phyloP scores from a whole-genome alignment of 2,113 vertebrate species.

The Microcebus lehilahytsara region DNA sequence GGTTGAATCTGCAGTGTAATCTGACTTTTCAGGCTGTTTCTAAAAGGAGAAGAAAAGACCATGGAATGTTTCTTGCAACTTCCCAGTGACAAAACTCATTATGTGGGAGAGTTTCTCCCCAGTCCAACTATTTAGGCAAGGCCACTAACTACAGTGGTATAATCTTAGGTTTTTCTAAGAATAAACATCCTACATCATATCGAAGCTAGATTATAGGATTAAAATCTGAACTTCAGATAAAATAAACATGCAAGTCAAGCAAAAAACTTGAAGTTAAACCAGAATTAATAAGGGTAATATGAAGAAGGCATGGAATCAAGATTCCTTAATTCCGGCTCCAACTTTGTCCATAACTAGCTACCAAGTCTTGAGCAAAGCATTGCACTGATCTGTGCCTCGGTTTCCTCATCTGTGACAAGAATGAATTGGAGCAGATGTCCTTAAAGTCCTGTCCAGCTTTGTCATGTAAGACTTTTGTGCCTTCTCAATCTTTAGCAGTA shows the following conservation, averaged over 20 bases:
- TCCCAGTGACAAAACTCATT: background rate
- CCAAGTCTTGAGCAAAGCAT: background rate
- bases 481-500: background rate
- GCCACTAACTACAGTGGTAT: background rate
- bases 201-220: background rate
- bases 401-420: background rate
- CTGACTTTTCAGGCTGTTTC: constrained; percentile 3
- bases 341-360: background rate
- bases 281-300: background rate
- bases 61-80: background rate
- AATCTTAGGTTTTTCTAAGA: constrained; percentile 49
- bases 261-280: background rate
- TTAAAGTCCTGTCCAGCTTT: background rate
- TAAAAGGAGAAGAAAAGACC: background rate
- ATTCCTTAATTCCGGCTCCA: background rate
- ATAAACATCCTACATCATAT: constrained; percentile 8
- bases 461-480: background rate
- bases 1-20: background rate
- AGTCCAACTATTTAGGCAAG: background rate
- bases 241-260: background rate
- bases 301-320: background rate
- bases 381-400: background rate
- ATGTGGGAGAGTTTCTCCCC: background rate
- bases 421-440: background rate
- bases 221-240: constrained; percentile 39